Conservation (phyloP, 2,113 vertebrate species). For the Danio rerio region GRCz12tu NC_133187.1:2461501-2462000, state of each 20-base stretch:
- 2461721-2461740: conserved; percentile 60
- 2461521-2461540: conserved; percentile 16
- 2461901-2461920: conserved; percentile 18
- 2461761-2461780: conserved; percentile 68
- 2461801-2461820: conserved; percentile 65
- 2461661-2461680: conserved; percentile 4
- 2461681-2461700: conserved; percentile 51
- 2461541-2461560: background rate
- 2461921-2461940: conserved; percentile 24
- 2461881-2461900: conserved; percentile 47
- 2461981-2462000: too few species aligned
- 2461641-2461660: background rate
- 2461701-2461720: conserved; percentile 71
- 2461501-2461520: background rate
- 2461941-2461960: conserved; percentile 13
- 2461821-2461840: conserved; percentile 71
- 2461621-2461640: background rate
- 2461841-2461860: conserved; percentile 57
- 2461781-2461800: conserved; percentile 76
- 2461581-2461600: background rate
- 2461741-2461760: conserved; percentile 45
- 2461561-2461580: background rate
- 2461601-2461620: background rate
- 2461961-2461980: background rate
- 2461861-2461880: conserved; percentile 51